Evolutionary conservation across 2,113 vertebrate species (phyloP), one percentile per base, ranked within the genome.

Genomic region (Burhinus oedicnemus): DNA sequence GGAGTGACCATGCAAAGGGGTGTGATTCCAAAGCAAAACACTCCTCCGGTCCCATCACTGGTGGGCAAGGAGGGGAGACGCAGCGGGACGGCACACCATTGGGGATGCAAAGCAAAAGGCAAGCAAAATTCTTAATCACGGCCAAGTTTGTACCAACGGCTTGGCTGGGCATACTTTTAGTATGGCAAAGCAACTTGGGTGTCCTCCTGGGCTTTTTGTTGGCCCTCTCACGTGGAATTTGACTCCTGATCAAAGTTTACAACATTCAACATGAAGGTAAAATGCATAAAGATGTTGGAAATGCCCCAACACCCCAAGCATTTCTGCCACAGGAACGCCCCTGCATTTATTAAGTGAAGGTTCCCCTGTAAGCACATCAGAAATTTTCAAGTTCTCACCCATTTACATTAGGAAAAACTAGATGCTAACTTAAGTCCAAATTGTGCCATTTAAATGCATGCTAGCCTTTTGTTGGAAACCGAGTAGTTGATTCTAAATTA

Each of bases 71-170:
- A 21, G 20, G 9, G 32, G 19, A 58, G 42, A 27, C 66, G n/a
- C 17, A 32, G 26, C 7, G 10, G 16, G 16, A 30, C 1, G 1
- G 6, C 6, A 47, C 36, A 11, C 5, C 14, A 11, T 3, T 38
- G 55, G 23, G 57, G 15, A 27, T 30, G 20, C 14, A 55, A 29
- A 87, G 40, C 16, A 61, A 81, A 89, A 82, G 5, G 10, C 27
- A 42, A 26, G 61, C 49, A 64, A 69, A 54, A 36, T 16, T 49
- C 75, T 71, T 57, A 30, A 30, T 13, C 26, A 1, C 4, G 34
- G 12, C 34, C 8, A 27, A 12, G 22, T 10, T 72, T 42, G 26
- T 30, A 22, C 25, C 34, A 18, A 15, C 3, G 18, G 12, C 42
- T 40, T 69, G 54, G 23, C 21, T 51, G 36, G 32, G 38, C 3